Evolutionary conservation across 2,797 vertebrate genomes (phyloP).

Genomic region (Pantherophis alleghaniensis): DNA sequence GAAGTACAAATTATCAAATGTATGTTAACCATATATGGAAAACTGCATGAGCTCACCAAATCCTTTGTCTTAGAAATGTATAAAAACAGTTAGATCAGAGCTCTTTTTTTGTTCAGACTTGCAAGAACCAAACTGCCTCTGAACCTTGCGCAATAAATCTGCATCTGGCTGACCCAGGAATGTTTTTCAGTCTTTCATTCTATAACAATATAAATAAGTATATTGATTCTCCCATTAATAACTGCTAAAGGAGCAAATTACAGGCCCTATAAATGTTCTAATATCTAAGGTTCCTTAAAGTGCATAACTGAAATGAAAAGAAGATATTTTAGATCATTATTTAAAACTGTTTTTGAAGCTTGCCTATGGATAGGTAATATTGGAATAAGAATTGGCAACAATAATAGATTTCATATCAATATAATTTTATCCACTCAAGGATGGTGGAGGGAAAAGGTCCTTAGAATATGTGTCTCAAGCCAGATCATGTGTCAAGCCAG

Average conservation of each 20-base stretch:
- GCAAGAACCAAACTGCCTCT: too few species aligned
- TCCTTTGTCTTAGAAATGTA: too few species aligned
- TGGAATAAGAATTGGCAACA: neutral
- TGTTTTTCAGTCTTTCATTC: too few species aligned
- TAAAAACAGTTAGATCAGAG: too few species aligned
- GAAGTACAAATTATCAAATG: too few species aligned
- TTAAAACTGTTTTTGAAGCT: neutral
- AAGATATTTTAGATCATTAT: neutral
- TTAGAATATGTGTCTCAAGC: neutral
- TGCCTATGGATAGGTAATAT: neutral
- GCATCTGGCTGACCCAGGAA: too few species aligned
- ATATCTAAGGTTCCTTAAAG: neutral
- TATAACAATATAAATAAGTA: neutral
- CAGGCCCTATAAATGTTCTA: neutral
- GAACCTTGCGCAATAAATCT: too few species aligned
- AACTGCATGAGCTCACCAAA: too few species aligned
- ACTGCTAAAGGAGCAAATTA: neutral
- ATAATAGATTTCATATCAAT: neutral
- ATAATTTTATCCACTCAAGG: neutral
- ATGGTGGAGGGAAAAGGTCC: neutral
- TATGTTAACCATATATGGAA: too few species aligned
- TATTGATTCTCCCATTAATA: neutral
- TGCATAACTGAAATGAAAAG: neutral
- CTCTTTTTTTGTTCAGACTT: too few species aligned
- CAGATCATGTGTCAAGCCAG: neutral